Base-by-base conservation (phyloP, 2,888 invertebrate genomes). In the Morpho helenor region DNA sequence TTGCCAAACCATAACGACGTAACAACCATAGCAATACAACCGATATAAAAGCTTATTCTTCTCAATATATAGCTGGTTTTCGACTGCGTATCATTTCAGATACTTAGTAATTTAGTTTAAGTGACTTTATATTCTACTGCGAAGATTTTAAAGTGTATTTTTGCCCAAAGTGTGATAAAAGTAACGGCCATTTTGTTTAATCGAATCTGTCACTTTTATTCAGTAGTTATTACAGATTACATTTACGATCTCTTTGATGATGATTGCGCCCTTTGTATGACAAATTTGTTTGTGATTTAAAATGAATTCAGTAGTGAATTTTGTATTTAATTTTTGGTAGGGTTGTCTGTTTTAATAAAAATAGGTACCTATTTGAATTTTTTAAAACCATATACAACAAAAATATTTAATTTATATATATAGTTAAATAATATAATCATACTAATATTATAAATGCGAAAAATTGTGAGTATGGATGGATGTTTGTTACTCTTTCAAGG, bases 211-310 rank as follows among this genome's bases (percentile, higher is more conserved):
- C 22, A 52, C 49, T 48, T 48, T 57, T 51, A 58, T 58, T 58
- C 49, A 49, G 42, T 23, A 50, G 40, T 51, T 51, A 44, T 59
- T 55, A 43, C 10, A 50, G 40, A 23, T 59, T 50, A 49, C 40
- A 43, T 53, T 54, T 54, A 48, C 48, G 54, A 54, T 41, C 48
- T 9, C 9, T 54, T 55, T 49, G 54, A 55, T 59, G 46, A 59
- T 55, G 50, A 55, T 59, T 55, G 53, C 59, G 47, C 42, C 31
- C 43, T 51, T 59, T 47, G 43, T 59, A 55, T 51, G 50, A 47
- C 54, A 47, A 51, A 55, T 59, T 48, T 49, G 55, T 44, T 44
- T 8, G 44, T 39, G 44, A 42, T 44, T 49, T 44, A 42, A 7
- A 49, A 47, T 42, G 43, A 49, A 55, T 49, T 46, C 56, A 40